A percentile compares a stretch with the other conserved stretches of the same genome.
These are phyloP conservation scores for Coreius guichenoti DNA, from an alignment of 2,797 vertebrate genomes.

Conservation along the genomic window DNA sequence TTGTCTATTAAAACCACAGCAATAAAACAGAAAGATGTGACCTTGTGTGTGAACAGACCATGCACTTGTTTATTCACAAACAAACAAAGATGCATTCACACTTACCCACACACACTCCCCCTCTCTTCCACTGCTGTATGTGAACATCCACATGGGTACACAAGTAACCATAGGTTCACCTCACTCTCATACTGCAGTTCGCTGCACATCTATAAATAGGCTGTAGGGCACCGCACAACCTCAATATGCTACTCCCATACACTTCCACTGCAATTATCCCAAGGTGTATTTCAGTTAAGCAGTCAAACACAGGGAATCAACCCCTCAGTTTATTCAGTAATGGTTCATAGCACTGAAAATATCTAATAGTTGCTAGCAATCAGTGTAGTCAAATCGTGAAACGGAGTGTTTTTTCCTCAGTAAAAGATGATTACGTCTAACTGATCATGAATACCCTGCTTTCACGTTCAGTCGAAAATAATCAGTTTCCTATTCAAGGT, in stretches of 20 bases:
- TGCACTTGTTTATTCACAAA: slow-evolving; percentile 35
- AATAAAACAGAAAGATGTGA: slow-evolving; percentile 64
- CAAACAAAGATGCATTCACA: slow-evolving; percentile 51
- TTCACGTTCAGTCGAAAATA: slow-evolving; percentile 43
- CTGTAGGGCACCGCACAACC: slow-evolving; percentile 80
- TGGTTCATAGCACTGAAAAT: slow-evolving; percentile 76
- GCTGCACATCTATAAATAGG: slow-evolving; percentile 82
- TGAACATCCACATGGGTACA: slow-evolving; percentile 63
- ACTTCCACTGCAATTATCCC: slow-evolving; percentile 83
- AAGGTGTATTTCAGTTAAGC: slow-evolving; percentile 83
- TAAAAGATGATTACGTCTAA: slow-evolving; percentile 35
- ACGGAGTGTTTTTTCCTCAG: slow-evolving; percentile 55
- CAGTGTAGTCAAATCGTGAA: slow-evolving; percentile 70
- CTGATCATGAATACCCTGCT: slow-evolving; percentile 46
- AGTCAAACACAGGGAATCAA: slow-evolving; percentile 79
- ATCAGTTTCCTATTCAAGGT: slow-evolving; percentile 43
- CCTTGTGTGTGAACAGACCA: slow-evolving; percentile 61
- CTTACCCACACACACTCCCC: slow-evolving; percentile 56
- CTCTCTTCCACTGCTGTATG: slow-evolving; percentile 39
- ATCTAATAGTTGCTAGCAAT: slow-evolving; percentile 73
- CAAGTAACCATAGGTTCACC: slow-evolving; percentile 67
- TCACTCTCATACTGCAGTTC: slow-evolving; percentile 77
- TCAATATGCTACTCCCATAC: slow-evolving; percentile 80
- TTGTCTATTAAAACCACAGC: slow-evolving; percentile 49
- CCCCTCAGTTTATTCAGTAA: slow-evolving; percentile 74